Evolutionary conservation across 1,140 invertebrate genomes (phyloP).

Genomic region (Halictus rubicundus): DNA sequence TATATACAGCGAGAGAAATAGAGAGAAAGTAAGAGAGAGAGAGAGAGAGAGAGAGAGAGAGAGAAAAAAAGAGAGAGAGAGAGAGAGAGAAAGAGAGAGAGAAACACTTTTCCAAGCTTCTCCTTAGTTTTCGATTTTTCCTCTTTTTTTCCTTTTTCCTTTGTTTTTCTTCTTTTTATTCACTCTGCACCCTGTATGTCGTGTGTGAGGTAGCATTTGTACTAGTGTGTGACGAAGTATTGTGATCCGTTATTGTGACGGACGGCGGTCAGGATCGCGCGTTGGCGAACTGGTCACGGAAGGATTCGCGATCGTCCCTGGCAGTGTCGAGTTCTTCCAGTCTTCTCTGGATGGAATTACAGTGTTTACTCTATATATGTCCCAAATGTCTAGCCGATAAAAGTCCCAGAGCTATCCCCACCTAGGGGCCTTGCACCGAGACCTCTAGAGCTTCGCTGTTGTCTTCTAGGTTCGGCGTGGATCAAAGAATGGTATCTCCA

Average conservation of each 20-base stretch:
- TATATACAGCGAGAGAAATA: constrained; percentile 58
- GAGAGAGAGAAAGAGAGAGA: no score
- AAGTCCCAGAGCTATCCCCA: no score
- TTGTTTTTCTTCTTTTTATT: constrained; percentile 36
- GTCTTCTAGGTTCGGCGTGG: no score
- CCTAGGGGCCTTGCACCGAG: no score
- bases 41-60: no score
- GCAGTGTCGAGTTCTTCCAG: constrained; percentile 51
- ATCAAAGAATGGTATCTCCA: no score
- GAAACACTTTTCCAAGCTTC: background rate
- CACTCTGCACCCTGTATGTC: constrained; percentile 78
- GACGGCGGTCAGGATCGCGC: constrained; percentile 6
- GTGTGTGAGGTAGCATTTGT: constrained; percentile 80
- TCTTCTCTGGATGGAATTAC: constrained; percentile 22
- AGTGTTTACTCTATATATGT: no score
- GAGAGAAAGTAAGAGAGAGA: no score
- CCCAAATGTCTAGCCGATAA: no score
- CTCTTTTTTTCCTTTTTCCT: background rate
- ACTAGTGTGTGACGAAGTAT: constrained; percentile 74
- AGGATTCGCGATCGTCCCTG: constrained; percentile 34
- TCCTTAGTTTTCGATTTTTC: constrained; percentile 1
- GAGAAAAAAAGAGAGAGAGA: no score
- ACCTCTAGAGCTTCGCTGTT: no score
- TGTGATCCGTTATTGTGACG: constrained; percentile 62
- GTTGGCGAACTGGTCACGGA: constrained; percentile 21